These are phyloP conservation scores for Mycalesis mineus DNA, from an alignment of 2,888 invertebrate genomes.

Conservation along the genomic window DNA sequence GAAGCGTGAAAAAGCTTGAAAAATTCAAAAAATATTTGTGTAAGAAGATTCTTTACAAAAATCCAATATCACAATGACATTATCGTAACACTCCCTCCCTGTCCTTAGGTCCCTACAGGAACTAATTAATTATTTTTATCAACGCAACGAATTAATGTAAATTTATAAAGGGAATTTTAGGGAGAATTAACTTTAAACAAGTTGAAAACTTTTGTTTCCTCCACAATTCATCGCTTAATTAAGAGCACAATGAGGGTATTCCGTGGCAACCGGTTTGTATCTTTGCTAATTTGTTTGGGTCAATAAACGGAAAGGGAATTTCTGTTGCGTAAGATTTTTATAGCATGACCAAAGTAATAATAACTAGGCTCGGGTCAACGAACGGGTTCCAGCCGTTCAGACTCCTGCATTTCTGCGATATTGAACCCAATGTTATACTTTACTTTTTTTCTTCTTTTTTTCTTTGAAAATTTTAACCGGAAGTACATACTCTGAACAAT, in stretches of 20 bases:
- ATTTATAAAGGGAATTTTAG: not conserved
- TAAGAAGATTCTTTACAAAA: not conserved
- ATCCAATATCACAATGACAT: too few relatives aligned
- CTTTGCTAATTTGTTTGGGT: not conserved
- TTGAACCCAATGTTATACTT: too few relatives aligned
- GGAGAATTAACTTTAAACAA: not conserved
- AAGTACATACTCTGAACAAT: too few relatives aligned
- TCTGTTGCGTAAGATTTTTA: not conserved
- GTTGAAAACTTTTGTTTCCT: not conserved
- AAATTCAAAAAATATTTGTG: too few relatives aligned
- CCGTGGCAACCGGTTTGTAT: not conserved
- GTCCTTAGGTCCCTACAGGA: not conserved
- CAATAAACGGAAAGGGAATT: not conserved
- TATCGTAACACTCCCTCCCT: too few relatives aligned
- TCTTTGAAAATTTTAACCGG: too few relatives aligned
- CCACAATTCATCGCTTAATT: slow-evolving; percentile 3
- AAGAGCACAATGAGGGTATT: not conserved
- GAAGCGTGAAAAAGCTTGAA: too few relatives aligned
- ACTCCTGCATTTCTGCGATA: too few relatives aligned
- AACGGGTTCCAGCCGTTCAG: too few relatives aligned
- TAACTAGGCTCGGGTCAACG: too few relatives aligned
- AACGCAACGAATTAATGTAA: not conserved
- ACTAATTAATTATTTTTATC: not conserved
- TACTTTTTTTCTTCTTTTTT: too few relatives aligned
- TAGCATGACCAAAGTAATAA: too few relatives aligned